Percentiles rank a stretch among this genome's conserved stretches.
Conservation (phyloP, 2,797 vertebrate species). For the Pseudomugil gertrudae region DNA sequence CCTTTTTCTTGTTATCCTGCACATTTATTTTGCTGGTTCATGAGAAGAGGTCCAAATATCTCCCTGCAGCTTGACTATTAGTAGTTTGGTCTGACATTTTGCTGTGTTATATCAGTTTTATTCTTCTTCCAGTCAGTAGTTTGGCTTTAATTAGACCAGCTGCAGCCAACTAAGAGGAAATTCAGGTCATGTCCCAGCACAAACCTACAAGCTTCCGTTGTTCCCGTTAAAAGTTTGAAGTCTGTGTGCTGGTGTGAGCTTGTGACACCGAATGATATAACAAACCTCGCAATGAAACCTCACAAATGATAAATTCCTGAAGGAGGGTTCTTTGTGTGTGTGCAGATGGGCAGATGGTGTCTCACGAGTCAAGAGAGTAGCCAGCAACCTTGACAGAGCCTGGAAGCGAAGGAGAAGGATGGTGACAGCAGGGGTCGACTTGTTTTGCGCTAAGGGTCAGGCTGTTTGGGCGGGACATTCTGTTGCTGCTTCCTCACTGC, state of each 20-base stretch:
- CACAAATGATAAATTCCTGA: conserved; percentile 40
- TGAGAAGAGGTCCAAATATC: neutral
- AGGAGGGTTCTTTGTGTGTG: conserved; percentile 3
- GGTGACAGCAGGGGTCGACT: conserved; percentile 32
- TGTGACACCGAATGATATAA: conserved; percentile 44
- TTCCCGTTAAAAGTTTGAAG: neutral
- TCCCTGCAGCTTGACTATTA: neutral
- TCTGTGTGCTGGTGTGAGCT: conserved; percentile 1
- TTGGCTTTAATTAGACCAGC: neutral
- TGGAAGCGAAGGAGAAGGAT: conserved; percentile 1
- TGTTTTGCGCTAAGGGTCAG: conserved; percentile 35
- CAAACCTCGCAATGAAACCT: conserved; percentile 10
- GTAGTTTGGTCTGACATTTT: neutral
- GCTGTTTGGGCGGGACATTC: conserved; percentile 46
- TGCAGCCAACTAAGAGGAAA: conserved; percentile 1
- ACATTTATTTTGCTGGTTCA: neutral
- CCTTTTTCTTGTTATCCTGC: neutral
- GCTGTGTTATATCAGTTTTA: neutral
- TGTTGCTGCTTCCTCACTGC: conserved; percentile 59
- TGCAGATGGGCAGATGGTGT: conserved; percentile 52
- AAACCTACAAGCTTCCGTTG: neutral
- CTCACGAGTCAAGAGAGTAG: conserved; percentile 30
- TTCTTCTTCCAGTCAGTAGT: neutral
- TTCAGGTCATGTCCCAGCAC: neutral
- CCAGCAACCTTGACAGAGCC: conserved; percentile 46